Percentiles rank a stretch among this genome's conserved stretches.
Conservation (phyloP, 2,888 invertebrate species). For the Brenthis daphne region DNA sequence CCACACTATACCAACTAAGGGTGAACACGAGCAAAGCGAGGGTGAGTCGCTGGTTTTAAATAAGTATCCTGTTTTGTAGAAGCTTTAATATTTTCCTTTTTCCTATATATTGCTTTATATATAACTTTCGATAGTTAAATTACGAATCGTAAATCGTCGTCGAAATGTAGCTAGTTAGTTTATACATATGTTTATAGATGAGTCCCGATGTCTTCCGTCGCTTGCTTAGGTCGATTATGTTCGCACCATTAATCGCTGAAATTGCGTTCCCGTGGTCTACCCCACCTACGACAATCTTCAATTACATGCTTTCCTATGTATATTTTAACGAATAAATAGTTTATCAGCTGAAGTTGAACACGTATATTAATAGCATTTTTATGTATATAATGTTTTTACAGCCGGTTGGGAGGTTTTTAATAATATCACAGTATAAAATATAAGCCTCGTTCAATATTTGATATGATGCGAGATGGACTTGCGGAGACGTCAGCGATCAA, state of each 20-base stretch:
- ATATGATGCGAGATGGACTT: slow-evolving; percentile 52
- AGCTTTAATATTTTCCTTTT: too few species aligned
- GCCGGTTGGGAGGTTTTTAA: slow-evolving; percentile 14
- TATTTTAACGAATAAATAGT: slow-evolving; percentile 44
- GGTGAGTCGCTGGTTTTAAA: too few species aligned
- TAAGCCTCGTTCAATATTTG: slow-evolving; percentile 45
- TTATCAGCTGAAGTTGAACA: not conserved
- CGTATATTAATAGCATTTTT: too few species aligned
- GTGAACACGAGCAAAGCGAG: too few species aligned
- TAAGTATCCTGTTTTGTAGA: too few species aligned
- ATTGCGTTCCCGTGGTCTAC: slow-evolving; percentile 68
- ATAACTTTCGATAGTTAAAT: slow-evolving; percentile 28
- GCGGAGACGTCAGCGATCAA: slow-evolving; percentile 73
- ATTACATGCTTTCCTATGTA: slow-evolving; percentile 69
- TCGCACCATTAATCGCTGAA: slow-evolving; percentile 77
- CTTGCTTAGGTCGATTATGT: slow-evolving; percentile 76
- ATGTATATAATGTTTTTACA: not conserved
- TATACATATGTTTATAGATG: slow-evolving; percentile 58
- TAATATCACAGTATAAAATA: slow-evolving; percentile 33
- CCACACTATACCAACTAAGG: too few species aligned
- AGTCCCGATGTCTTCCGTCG: slow-evolving; percentile 63
- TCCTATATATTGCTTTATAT: too few species aligned
- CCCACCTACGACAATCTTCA: slow-evolving; percentile 64
- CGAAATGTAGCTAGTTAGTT: slow-evolving; percentile 61
- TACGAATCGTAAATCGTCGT: too few species aligned